Evolutionary conservation across 2,888 invertebrate genomes (phyloP).

Genomic region (Oxytorus armatus): DNA sequence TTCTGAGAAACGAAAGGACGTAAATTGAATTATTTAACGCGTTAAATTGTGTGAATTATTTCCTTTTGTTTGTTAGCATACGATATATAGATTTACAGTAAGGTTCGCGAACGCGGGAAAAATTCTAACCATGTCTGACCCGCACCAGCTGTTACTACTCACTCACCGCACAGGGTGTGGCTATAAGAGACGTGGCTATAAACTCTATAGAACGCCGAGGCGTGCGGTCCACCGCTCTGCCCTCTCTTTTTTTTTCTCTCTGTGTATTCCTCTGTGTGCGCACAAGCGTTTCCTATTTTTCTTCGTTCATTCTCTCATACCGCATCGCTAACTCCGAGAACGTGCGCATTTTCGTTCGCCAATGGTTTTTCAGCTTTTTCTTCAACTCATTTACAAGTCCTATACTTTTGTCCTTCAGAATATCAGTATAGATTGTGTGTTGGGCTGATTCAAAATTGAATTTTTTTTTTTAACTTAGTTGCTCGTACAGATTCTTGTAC

Average conservation of each 20-base stretch:
- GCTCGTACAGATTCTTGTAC: too few relatives aligned
- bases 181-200: slow-evolving; percentile 29
- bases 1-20: too few relatives aligned
- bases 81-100: slow-evolving; percentile 25
- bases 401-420: slow-evolving; percentile 8
- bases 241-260: slow-evolving; percentile 4
- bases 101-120: slow-evolving; percentile 44
- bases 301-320: slow-evolving; percentile 30
- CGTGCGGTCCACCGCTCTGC: slow-evolving; percentile 12
- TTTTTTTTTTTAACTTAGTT: too few relatives aligned
- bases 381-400: slow-evolving; percentile 18
- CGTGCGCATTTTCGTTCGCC: slow-evolving; percentile 45
- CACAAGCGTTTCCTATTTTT: slow-evolving; percentile 38
- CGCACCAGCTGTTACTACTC: slow-evolving; percentile 64
- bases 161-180: slow-evolving; percentile 35
- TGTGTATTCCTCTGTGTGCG: background rate
- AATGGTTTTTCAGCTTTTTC: slow-evolving; percentile 23
- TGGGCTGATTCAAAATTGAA: too few relatives aligned
- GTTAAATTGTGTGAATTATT: too few relatives aligned
- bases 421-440: slow-evolving; percentile 14
- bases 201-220: slow-evolving; percentile 26
- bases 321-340: slow-evolving; percentile 49
- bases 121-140: slow-evolving; percentile 68
- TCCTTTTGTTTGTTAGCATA: slow-evolving; percentile 11
- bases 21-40: too few relatives aligned